These are phyloP conservation scores for Diploptera punctata DNA, from an alignment of 2,888 invertebrate species.

Conservation along the genomic window DNA sequence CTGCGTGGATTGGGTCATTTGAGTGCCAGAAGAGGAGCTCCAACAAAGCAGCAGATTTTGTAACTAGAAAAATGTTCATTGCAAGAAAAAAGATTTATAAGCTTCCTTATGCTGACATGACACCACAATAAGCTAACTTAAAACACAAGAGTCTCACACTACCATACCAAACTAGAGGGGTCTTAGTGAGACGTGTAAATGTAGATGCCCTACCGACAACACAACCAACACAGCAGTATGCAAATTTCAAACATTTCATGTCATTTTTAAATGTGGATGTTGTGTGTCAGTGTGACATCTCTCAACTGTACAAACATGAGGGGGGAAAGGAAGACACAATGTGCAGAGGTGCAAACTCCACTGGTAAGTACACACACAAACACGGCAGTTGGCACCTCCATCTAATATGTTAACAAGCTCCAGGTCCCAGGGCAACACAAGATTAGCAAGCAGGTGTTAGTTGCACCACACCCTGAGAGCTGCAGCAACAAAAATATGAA, in stretches of 20 bases:
- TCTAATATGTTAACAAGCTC: conserved; percentile 16
- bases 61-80: conserved; percentile 18
- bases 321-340: not conserved
- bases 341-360: conserved; percentile 2
- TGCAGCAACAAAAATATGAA: conserved; percentile 18
- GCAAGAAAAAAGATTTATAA: conserved; percentile 19
- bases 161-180: conserved; percentile 21
- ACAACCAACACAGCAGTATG: not conserved
- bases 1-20: conserved; percentile 24
- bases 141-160: conserved; percentile 14
- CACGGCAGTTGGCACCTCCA: conserved; percentile 9
- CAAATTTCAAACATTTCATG: too few relatives aligned
- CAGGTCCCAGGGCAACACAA: conserved; percentile 24
- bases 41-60: conserved; percentile 17
- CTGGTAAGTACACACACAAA: not conserved
- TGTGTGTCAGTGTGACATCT: conserved; percentile 5
- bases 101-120: conserved; percentile 4
- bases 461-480: conserved; percentile 21
- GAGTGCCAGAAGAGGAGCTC: conserved; percentile 42
- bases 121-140: conserved; percentile 19
- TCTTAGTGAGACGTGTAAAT: not conserved
- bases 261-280: too few relatives aligned
- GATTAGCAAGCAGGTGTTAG: conserved; percentile 23
- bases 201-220: not conserved
- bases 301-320: conserved; percentile 6